These are phyloP conservation scores for Columba livia DNA, from an alignment of 2,113 vertebrate species.

Conservation along the genomic window DNA sequence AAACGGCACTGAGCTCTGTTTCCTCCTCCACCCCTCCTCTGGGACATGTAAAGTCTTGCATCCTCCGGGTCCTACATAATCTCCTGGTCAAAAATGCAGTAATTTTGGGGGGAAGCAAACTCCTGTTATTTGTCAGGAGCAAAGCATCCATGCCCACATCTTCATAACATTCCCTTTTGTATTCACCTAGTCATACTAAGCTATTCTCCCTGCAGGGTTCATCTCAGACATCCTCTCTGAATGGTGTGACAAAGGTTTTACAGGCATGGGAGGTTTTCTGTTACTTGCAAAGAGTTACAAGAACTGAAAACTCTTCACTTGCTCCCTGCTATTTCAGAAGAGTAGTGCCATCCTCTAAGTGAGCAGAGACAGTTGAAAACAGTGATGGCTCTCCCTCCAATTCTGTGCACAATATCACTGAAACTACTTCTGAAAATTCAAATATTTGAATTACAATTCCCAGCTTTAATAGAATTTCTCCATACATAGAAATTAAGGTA, in stretches of 20 bases:
- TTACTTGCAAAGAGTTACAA: conserved; percentile 16
- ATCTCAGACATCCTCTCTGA: background rate
- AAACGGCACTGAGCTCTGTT: conserved; percentile 8
- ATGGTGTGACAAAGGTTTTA: background rate
- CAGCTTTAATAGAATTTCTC: background rate
- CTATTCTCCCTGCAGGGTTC: background rate
- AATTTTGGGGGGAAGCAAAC: background rate
- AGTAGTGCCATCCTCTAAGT: background rate
- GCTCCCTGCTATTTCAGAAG: background rate
- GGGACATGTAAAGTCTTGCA: conserved; percentile 15
- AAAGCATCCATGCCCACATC: background rate
- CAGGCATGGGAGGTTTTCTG: background rate
- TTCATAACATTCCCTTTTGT: background rate
- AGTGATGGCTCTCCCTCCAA: background rate
- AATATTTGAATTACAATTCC: background rate
- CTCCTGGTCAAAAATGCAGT: background rate
- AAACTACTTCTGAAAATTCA: background rate
- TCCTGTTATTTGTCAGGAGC: background rate
- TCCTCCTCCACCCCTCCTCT: conserved; percentile 17
- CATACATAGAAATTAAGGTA: background rate
- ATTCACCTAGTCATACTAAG: background rate
- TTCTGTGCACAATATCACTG: background rate
- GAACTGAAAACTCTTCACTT: background rate
- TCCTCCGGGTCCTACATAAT: background rate
- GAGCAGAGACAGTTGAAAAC: background rate